These are phyloP conservation scores for Cataglyphis cursor DNA, from an alignment of 2,888 invertebrate species.

Conservation along the genomic window DNA sequence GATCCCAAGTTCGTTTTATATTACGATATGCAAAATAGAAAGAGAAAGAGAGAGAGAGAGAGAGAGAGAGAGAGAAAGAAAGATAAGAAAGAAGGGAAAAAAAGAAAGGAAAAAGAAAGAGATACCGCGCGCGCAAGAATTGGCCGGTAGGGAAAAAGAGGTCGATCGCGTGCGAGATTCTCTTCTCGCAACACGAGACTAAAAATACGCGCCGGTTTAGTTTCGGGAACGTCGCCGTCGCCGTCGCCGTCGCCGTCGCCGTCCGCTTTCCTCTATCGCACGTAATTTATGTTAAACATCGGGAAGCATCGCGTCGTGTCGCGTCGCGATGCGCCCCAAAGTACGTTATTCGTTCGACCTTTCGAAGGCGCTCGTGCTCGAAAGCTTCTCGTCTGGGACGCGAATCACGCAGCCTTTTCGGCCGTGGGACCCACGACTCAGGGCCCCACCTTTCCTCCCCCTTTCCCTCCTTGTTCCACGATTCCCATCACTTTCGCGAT, in stretches of 20 bases:
- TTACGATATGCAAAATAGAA: background rate
- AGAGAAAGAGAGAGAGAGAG: background rate
- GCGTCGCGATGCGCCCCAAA: conserved; percentile 74
- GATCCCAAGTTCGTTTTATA: conserved; percentile 7
- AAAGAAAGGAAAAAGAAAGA: conserved; percentile 45
- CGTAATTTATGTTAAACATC: conserved; percentile 80
- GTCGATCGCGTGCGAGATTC: conserved; percentile 73
- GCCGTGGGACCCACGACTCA: conserved; percentile 80
- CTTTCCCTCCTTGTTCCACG: background rate
- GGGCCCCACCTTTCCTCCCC: conserved; percentile 68
- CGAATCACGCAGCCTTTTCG: conserved; percentile 83
- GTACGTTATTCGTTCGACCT: conserved; percentile 30
- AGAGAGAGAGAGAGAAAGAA: conserved; percentile 18
- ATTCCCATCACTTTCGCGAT: conserved; percentile 49
- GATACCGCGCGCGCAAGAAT: conserved; percentile 7
- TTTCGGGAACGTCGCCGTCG: conserved; percentile 31
- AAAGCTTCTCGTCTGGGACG: conserved; percentile 77
- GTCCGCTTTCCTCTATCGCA: conserved; percentile 49
- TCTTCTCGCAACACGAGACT: conserved; percentile 63
- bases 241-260: background rate
- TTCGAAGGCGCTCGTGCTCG: conserved; percentile 57
- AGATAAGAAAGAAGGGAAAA: background rate
- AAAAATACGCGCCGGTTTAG: conserved; percentile 71
- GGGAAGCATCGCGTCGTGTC: conserved; percentile 63
- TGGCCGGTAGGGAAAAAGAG: conserved; percentile 60